Percentiles rank a stretch among this genome's conserved stretches.
phyloP scores from a whole-genome alignment of 2,113 vertebrate species.

The Pongo pygmaeus region DNA sequence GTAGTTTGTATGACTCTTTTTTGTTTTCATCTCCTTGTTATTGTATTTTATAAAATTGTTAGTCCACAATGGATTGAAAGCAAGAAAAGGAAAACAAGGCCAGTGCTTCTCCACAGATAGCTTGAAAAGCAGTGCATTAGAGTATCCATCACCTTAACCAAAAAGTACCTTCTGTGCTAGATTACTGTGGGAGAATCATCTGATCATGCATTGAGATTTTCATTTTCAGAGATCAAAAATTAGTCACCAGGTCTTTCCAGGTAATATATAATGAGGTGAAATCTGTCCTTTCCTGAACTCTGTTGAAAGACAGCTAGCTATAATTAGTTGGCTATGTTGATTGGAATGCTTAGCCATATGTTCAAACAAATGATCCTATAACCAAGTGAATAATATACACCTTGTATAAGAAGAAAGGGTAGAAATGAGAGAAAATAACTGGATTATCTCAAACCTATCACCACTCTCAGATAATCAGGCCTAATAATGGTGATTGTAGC shows the following conservation, averaged over 20 bases:
- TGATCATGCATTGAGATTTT: not conserved
- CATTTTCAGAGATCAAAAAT: conserved; percentile 31
- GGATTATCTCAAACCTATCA: not conserved
- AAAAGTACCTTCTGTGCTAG: not conserved
- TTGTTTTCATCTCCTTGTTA: not conserved
- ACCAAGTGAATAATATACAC: not conserved
- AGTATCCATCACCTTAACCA: not conserved
- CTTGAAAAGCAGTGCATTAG: not conserved
- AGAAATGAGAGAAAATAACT: conserved; percentile 8
- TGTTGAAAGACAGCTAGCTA: not conserved
- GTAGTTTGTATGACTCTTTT: not conserved
- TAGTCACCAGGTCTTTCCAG: not conserved
- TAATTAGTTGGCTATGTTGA: not conserved
- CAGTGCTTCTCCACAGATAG: not conserved
- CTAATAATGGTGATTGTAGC: not conserved
- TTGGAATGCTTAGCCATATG: not conserved
- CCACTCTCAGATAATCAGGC: not conserved
- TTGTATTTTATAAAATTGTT: conserved; percentile 42
- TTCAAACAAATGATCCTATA: not conserved
- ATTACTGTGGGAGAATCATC: not conserved
- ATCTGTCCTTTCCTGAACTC: not conserved
- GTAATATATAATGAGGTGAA: not conserved
- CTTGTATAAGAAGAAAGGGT: not conserved
- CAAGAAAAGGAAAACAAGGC: not conserved
- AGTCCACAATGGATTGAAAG: conserved; percentile 14